Evolutionary conservation across 2,797 vertebrate genomes (phyloP).

Genomic region (Sebastes goodei): DNA sequence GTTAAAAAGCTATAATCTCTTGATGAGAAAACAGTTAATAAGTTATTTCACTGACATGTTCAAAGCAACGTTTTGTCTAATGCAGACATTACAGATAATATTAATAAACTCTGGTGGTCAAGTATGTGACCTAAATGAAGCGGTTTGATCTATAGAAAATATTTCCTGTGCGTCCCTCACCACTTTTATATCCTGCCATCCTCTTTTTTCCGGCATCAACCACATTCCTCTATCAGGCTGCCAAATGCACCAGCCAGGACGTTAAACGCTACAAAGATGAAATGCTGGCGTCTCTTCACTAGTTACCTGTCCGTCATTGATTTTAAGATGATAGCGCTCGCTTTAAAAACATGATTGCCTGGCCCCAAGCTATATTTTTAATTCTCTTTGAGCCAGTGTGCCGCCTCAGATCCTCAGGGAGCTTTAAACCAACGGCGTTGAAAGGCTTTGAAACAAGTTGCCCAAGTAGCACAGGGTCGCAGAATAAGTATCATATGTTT

Average conservation of each 20-base stretch:
- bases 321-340: slow-evolving; percentile 27
- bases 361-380: slow-evolving; percentile 27
- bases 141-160: neutral
- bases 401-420: slow-evolving; percentile 15
- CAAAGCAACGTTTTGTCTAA: neutral
- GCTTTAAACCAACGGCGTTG: slow-evolving; percentile 21
- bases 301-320: slow-evolving; percentile 39
- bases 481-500: neutral
- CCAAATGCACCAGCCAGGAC: slow-evolving; percentile 3
- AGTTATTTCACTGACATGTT: neutral
- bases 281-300: slow-evolving; percentile 24
- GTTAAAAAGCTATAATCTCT: slow-evolving; percentile 10
- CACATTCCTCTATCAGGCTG: neutral
- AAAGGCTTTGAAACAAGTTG: slow-evolving; percentile 40
- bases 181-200: neutral
- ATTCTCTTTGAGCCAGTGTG: slow-evolving; percentile 49
- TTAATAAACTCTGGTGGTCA: neutral
- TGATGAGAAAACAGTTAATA: neutral
- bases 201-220: neutral
- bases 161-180: neutral
- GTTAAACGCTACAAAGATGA: slow-evolving; percentile 18
- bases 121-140: neutral
- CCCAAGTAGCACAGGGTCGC: neutral
- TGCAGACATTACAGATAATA: neutral
- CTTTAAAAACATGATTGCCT: slow-evolving; percentile 49